Conservation (phyloP, 2,113 vertebrate genomes). For the Bambusicola thoracicus region DNA sequence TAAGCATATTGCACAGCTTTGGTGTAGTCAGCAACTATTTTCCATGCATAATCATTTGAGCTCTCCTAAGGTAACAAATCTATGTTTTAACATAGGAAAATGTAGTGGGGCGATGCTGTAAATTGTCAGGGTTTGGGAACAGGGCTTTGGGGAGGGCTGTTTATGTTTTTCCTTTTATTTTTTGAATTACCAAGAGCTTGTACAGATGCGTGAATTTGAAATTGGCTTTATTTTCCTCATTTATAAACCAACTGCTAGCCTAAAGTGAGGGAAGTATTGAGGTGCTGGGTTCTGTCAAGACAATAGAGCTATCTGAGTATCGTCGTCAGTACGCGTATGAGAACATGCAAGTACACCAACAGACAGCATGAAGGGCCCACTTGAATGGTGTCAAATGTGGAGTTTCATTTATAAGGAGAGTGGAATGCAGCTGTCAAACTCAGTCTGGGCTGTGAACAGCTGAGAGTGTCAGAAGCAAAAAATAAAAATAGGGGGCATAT, state of each 20-base stretch:
- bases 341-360: neutral
- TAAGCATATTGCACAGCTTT: neutral
- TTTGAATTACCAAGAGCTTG: neutral
- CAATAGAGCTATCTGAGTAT: neutral
- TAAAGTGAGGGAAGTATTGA: neutral
- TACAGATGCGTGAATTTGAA: neutral
- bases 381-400: neutral
- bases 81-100: neutral
- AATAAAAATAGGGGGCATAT: neutral
- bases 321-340: neutral
- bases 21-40: neutral
- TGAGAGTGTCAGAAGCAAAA: slow-evolving; percentile 5
- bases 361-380: slow-evolving; percentile 17
- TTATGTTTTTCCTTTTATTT: neutral
- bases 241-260: neutral
- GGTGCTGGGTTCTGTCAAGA: neutral
- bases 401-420: neutral
- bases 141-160: neutral
- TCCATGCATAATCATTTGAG: neutral
- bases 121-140: neutral
- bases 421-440: slow-evolving; percentile 65
- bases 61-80: neutral
- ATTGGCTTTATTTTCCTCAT: neutral
- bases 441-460: slow-evolving; percentile 60
- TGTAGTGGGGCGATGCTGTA: neutral